Percentiles rank a stretch among this genome's conserved stretches.
Conservation (phyloP, 2,113 vertebrate species). For the Rhabdornis inornatus region DNA sequence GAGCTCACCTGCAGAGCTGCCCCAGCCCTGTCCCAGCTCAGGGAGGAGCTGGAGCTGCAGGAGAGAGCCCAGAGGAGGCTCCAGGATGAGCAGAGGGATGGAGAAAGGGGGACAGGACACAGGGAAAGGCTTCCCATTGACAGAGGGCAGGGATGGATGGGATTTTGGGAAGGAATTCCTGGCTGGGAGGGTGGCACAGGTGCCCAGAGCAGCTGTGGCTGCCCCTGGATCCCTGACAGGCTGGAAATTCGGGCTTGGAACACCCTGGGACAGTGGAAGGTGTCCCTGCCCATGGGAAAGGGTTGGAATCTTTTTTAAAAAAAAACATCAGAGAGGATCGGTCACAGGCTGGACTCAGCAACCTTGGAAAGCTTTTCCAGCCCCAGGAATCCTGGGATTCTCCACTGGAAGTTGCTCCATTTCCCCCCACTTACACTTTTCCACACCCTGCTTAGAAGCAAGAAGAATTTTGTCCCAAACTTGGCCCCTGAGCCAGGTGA, state of each 20-base stretch:
- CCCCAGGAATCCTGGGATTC: neutral
- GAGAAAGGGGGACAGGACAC: neutral
- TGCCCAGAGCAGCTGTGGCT: neutral
- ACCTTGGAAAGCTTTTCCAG: neutral
- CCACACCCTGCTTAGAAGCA: neutral
- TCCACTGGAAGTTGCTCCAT: neutral
- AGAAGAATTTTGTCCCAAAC: neutral
- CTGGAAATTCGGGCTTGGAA: neutral
- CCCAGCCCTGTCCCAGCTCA: neutral
- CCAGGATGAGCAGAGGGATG: neutral
- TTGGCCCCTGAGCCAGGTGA: neutral
- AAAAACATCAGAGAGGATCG: rapidly evolving
- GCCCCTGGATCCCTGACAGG: neutral
- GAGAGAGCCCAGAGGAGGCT: neutral
- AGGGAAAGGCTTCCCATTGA: neutral
- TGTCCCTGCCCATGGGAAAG: neutral
- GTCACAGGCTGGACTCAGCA: neutral
- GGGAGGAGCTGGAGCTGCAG: neutral
- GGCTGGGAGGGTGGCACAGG: neutral
- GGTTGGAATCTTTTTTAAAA: neutral
- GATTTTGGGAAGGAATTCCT: neutral
- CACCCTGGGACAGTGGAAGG: rapidly evolving
- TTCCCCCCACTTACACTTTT: rapidly evolving
- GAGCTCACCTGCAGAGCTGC: neutral
- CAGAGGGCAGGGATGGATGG: neutral